A percentile compares a stretch with the other conserved stretches of the same genome.
Evolutionary conservation across 2,113 vertebrate genomes (phyloP).

Genomic region (Psammodynastes pulverulentus): DNA sequence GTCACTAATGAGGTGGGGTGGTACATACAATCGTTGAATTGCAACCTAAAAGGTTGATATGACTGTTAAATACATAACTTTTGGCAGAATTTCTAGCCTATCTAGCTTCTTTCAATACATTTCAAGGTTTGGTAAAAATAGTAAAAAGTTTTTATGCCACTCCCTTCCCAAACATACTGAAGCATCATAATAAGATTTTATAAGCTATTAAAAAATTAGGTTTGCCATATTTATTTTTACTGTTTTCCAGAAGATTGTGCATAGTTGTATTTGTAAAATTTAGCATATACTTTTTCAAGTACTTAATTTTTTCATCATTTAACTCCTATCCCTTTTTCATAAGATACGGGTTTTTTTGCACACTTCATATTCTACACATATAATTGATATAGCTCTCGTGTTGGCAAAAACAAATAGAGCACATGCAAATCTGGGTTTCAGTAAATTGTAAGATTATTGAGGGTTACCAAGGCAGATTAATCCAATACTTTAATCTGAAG

Average conservation of each 20-base stretch:
- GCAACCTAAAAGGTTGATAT: background rate
- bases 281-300: background rate
- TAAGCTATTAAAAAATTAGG: background rate
- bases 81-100: background rate
- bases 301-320: background rate
- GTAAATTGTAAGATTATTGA: background rate
- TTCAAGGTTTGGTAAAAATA: too few species aligned
- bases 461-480: background rate
- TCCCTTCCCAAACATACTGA: background rate
- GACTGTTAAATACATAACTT: background rate
- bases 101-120: constrained; percentile 2
- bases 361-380: background rate
- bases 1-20: background rate
- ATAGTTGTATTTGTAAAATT: background rate
- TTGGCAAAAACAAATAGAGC: background rate
- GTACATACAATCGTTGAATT: background rate
- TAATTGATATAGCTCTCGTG: background rate
- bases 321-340: background rate
- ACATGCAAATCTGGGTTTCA: background rate
- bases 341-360: background rate
- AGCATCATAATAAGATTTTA: background rate
- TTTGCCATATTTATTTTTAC: background rate
- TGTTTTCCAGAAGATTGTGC: background rate
- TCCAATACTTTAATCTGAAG: background rate
- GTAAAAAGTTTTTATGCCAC: background rate